A percentile compares a stretch with the other conserved stretches of the same genome.
phyloP scores from a whole-genome alignment of 2,113 vertebrate species.

The Theristicus caerulescens region DNA sequence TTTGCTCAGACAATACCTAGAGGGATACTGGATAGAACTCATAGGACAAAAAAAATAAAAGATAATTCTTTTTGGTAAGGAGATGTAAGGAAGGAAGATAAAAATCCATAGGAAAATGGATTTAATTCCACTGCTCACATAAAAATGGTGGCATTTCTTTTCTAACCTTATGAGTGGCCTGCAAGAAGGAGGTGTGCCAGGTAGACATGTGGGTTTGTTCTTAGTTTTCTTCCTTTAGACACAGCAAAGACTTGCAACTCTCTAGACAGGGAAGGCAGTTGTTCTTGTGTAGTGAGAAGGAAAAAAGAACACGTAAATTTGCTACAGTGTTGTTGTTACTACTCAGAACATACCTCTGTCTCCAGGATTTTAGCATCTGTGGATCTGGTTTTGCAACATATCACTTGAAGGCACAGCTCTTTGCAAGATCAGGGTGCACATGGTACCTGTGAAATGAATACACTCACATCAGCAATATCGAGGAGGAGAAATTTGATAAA shows the following conservation, averaged over 20 bases:
- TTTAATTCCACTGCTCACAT: background rate
- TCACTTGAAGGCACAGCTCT: background rate
- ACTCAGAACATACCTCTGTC: background rate
- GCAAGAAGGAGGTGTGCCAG: background rate
- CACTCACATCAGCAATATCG: background rate
- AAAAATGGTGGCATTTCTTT: background rate
- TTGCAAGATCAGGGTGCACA: background rate
- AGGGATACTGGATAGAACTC: background rate
- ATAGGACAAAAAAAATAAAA: fast-evolving
- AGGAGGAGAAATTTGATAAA: background rate
- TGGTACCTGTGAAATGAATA: background rate
- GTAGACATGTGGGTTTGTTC: background rate
- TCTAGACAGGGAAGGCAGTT: background rate
- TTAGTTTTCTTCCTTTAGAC: background rate
- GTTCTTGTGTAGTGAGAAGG: background rate
- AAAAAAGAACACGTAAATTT: background rate
- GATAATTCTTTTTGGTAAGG: background rate
- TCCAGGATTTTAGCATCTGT: background rate
- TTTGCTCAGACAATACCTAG: background rate
- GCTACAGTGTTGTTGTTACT: background rate
- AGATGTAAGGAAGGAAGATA: background rate
- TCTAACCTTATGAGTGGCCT: background rate
- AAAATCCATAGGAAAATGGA: background rate
- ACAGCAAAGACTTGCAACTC: background rate
- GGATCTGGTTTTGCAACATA: background rate